A percentile compares a stretch with the other conserved stretches of the same genome.
phyloP scores from a whole-genome alignment of 2,888 invertebrate genomes.

The Drosophila birchii region DNA sequence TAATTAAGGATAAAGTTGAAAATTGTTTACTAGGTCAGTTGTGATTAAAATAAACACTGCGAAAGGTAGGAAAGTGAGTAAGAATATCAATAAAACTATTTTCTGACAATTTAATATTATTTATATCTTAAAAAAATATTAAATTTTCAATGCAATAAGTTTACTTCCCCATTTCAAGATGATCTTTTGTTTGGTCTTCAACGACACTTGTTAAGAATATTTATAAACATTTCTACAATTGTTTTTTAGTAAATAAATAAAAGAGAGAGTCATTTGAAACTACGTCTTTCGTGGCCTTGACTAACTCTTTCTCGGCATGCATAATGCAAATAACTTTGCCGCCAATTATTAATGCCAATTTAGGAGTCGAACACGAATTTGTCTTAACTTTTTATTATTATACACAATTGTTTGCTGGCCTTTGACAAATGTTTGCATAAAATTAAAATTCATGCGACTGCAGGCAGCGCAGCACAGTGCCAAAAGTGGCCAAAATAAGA shows the following conservation, averaged over 20 bases:
- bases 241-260: background rate
- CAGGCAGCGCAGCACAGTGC: slow-evolving; percentile 40
- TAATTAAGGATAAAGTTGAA: slow-evolving; percentile 19
- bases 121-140: background rate
- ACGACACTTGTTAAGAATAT: background rate
- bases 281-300: slow-evolving; percentile 54
- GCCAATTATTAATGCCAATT: slow-evolving; percentile 64
- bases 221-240: slow-evolving; percentile 3
- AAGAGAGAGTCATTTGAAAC: slow-evolving; percentile 3
- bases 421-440: slow-evolving; percentile 68
- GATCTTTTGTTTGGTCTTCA: background rate
- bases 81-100: background rate
- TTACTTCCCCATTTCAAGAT: slow-evolving; percentile 3
- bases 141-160: rapidly evolving
- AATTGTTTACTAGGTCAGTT: background rate
- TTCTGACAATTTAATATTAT: background rate
- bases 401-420: slow-evolving; percentile 41
- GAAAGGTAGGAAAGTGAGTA: background rate
- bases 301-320: slow-evolving; percentile 50
- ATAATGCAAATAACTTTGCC: slow-evolving; percentile 55
- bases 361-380: slow-evolving; percentile 40
- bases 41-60: background rate
- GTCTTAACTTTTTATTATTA: slow-evolving; percentile 35
- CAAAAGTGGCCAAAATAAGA: slow-evolving; percentile 62
- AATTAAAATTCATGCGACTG: slow-evolving; percentile 72